A percentile compares a stretch with the other conserved stretches of the same genome.
phyloP scores from a whole-genome alignment of 2,113 vertebrate species.

The Sorex araneus region DNA sequence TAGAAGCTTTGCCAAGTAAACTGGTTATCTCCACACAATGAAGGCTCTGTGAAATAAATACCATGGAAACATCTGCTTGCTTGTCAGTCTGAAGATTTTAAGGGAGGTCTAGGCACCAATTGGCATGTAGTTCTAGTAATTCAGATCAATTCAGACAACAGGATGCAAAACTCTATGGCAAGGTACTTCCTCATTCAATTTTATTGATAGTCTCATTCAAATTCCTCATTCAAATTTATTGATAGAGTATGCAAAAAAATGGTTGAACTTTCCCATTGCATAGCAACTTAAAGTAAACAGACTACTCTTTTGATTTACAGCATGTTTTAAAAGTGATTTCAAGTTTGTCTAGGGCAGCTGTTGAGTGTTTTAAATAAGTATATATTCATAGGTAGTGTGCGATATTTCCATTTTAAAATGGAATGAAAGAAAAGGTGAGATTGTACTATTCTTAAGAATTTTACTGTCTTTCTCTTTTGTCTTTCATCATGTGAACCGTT shows the following conservation, averaged over 20 bases:
- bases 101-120: conserved; percentile 34
- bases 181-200: conserved; percentile 38
- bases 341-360: not conserved
- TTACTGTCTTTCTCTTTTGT: not conserved
- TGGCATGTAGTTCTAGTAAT: conserved; percentile 62
- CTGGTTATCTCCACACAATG: conserved; percentile 71
- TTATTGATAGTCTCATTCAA: conserved; percentile 33
- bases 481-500: not conserved
- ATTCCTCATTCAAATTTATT: too few species aligned
- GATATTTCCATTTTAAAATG: conserved; percentile 19
- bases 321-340: conserved; percentile 14
- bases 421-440: conserved; percentile 38
- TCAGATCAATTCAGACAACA: conserved; percentile 61
- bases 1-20: conserved; percentile 61
- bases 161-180: conserved; percentile 43
- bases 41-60: conserved; percentile 67
- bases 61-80: conserved; percentile 68
- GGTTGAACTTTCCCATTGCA: conserved; percentile 4
- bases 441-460: not conserved
- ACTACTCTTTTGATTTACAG: not conserved
- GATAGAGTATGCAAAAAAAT: not conserved
- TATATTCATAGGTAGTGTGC: not conserved
- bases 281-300: not conserved
- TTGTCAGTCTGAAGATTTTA: conserved; percentile 54
- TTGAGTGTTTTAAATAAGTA: not conserved